phyloP scores from a whole-genome alignment of 2,888 invertebrate genomes.

The Amiota mariae region DNA sequence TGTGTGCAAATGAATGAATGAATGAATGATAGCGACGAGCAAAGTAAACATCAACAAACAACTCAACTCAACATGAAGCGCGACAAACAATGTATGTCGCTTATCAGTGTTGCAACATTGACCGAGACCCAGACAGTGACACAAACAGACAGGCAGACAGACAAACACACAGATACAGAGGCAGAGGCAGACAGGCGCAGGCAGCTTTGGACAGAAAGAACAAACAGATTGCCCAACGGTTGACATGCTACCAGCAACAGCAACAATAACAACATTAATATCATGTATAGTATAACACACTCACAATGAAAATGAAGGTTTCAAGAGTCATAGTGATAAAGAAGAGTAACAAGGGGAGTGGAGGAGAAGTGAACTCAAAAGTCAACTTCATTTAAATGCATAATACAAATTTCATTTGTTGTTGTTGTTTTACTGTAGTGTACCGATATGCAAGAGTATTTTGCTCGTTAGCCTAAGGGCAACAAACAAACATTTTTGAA shows the following conservation, averaged over 20 bases:
- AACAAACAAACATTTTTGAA: too few species aligned
- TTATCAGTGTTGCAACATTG: slow-evolving; percentile 38
- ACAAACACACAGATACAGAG: slow-evolving; percentile 9
- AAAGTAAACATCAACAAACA: slow-evolving; percentile 1
- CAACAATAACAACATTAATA: neutral
- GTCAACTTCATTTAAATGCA: slow-evolving; percentile 46
- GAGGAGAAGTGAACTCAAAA: slow-evolving; percentile 21
- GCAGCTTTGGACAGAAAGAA: neutral
- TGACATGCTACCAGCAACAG: slow-evolving; percentile 15
- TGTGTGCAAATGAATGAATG: neutral
- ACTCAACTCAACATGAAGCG: neutral
- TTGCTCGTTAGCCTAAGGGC: slow-evolving; percentile 31
- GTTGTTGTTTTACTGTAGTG: slow-evolving; percentile 7
- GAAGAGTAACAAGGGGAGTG: neutral
- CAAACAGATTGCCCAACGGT: slow-evolving; percentile 14
- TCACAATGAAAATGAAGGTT: neutral
- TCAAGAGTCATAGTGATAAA: neutral
- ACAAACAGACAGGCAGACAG: neutral
- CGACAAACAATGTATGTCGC: neutral
- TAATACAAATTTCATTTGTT: slow-evolving; percentile 35
- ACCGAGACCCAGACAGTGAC: slow-evolving; percentile 39
- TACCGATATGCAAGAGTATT: neutral
- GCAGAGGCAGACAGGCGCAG: neutral
- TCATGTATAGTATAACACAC: neutral
- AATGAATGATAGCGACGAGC: slow-evolving; percentile 15